Conservation (phyloP, 1,140 invertebrate species). For the Cydia splendana region DNA sequence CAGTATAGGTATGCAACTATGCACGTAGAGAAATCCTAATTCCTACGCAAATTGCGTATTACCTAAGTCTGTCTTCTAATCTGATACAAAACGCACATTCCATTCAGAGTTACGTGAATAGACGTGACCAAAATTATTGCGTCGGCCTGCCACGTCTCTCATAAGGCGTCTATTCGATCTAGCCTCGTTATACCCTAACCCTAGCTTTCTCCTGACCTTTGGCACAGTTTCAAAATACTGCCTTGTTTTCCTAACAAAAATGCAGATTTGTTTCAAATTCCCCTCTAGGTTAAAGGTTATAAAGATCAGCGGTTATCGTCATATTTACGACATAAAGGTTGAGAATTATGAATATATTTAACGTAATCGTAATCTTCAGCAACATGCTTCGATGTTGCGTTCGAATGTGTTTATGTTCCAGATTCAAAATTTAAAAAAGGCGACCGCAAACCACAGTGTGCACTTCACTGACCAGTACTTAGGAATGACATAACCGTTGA, state of each 20-base stretch:
- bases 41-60: slow-evolving; percentile 21
- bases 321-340: not conserved
- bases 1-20: not conserved
- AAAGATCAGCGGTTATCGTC: slow-evolving; percentile 9
- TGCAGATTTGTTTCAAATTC: slow-evolving; percentile 49
- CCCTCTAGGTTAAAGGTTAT: slow-evolving; percentile 55
- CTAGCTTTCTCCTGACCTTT: slow-evolving; percentile 63
- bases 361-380: not conserved
- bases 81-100: slow-evolving; percentile 29
- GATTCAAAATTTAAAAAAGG: not conserved
- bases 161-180: slow-evolving; percentile 27
- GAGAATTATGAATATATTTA: not conserved
- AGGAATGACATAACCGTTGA: slow-evolving; percentile 1
- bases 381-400: not conserved
- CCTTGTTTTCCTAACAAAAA: slow-evolving; percentile 56
- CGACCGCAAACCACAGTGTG: not conserved
- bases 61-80: slow-evolving; percentile 2
- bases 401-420: not conserved
- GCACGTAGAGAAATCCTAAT: slow-evolving; percentile 3
- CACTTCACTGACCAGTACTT: slow-evolving; percentile 17
- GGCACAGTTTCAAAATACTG: slow-evolving; percentile 58
- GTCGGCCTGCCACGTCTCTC: slow-evolving; percentile 16
- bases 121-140: slow-evolving; percentile 27
- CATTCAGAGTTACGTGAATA: slow-evolving; percentile 16
- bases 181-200: slow-evolving; percentile 28